Evolutionary conservation across 1,140 invertebrate species (phyloP).

Genomic region (Brachionus sp.): DNA sequence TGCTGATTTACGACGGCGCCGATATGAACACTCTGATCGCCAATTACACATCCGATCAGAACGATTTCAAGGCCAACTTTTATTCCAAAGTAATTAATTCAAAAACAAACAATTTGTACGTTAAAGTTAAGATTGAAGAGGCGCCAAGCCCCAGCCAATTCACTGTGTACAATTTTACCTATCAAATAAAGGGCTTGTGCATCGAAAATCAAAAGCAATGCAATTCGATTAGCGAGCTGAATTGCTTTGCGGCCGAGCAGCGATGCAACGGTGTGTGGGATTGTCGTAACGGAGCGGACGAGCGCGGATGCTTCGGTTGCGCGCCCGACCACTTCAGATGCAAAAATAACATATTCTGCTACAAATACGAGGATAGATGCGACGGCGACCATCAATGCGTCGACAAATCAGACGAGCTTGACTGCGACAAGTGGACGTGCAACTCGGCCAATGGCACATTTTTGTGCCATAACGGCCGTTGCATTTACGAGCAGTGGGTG

Average conservation of each 20-base stretch:
- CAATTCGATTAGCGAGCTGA: background rate
- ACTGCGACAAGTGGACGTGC: slow-evolving; percentile 34
- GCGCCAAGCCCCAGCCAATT: background rate
- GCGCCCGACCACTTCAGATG: slow-evolving; percentile 29
- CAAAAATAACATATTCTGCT: slow-evolving; percentile 37
- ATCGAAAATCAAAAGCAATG: slow-evolving; percentile 18
- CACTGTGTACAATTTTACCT: slow-evolving; percentile 26
- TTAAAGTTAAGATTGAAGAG: background rate
- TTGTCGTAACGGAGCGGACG: slow-evolving; percentile 22
- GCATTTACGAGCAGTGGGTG: slow-evolving; percentile 71
- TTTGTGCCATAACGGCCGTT: slow-evolving; percentile 62
- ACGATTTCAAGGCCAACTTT: slow-evolving; percentile 31
- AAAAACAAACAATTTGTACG: background rate
- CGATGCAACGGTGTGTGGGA: slow-evolving; percentile 26
- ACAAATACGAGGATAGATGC: slow-evolving; percentile 12
- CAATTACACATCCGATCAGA: background rate
- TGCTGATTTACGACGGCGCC: background rate
- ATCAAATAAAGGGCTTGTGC: slow-evolving; percentile 33
- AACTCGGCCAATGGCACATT: slow-evolving; percentile 55
- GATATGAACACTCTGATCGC: background rate
- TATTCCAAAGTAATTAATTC: background rate
- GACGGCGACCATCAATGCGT: slow-evolving; percentile 31
- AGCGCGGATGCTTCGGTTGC: slow-evolving; percentile 2
- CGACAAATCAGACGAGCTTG: slow-evolving; percentile 30
- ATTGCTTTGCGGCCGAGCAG: slow-evolving; percentile 27